These are phyloP conservation scores for Etheostoma cragini DNA, from an alignment of 2,113 vertebrate genomes.

Conservation along the genomic window DNA sequence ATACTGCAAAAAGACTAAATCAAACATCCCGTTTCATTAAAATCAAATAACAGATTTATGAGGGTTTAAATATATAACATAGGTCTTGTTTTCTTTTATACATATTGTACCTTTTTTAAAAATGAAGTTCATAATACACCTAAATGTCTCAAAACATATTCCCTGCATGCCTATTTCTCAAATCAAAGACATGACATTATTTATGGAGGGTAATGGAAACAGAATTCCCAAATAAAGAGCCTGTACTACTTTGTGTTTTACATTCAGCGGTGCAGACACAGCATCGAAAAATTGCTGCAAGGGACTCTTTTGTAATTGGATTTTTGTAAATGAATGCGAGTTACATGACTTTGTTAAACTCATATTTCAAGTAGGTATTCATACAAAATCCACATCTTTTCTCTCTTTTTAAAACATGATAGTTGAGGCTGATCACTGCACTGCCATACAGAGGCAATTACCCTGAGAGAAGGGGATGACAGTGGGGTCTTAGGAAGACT, in stretches of 20 bases:
- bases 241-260: not conserved
- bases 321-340: conserved; percentile 13
- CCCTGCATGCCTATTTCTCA: not conserved
- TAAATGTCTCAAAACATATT: not conserved
- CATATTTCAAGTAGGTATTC: conserved; percentile 21
- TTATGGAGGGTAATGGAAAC: not conserved
- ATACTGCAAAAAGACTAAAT: no score
- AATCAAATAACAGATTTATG: no score
- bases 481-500: conserved; percentile 33
- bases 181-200: not conserved
- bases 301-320: conserved; percentile 5
- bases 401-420: conserved; percentile 16
- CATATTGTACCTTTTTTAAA: no score
- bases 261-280: not conserved
- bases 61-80: no score
- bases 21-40: no score
- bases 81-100: no score
- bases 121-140: not conserved
- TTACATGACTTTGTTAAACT: conserved; percentile 1
- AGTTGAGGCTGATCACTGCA: conserved; percentile 8
- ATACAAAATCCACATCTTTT: conserved; percentile 24
- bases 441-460: conserved; percentile 44
- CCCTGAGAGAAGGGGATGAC: conserved; percentile 33
- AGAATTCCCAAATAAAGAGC: not conserved
- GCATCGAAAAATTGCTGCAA: not conserved